Conservation (phyloP, 2,888 invertebrate species). For the Antitype chi region DNA sequence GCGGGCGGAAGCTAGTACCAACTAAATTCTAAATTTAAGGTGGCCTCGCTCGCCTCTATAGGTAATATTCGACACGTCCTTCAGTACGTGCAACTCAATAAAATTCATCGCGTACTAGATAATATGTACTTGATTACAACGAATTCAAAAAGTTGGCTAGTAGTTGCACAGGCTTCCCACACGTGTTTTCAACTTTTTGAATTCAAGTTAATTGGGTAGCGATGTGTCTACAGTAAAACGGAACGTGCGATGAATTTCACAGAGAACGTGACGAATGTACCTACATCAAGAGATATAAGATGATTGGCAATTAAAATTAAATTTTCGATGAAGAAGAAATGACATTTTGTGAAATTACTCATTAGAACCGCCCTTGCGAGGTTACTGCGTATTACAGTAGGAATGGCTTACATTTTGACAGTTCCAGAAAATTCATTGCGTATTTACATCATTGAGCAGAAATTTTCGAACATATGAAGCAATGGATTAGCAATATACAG, state of each 20-base stretch:
- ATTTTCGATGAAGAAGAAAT: background rate
- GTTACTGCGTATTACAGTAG: too few species aligned
- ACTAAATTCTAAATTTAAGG: background rate
- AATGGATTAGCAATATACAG: too few species aligned
- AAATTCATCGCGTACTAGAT: background rate
- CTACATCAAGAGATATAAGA: background rate
- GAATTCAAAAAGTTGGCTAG: slow-evolving; percentile 16
- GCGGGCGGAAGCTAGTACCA: too few species aligned
- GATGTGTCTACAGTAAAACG: background rate
- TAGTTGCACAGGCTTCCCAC: background rate
- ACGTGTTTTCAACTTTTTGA: slow-evolving; percentile 8
- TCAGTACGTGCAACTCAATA: background rate
- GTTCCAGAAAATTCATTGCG: too few species aligned
- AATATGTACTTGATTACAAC: slow-evolving; percentile 7
- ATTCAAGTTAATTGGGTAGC: slow-evolving; percentile 8
- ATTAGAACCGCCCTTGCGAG: background rate
- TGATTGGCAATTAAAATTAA: slow-evolving; percentile 14
- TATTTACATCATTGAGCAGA: too few species aligned
- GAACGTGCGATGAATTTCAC: slow-evolving; percentile 24
- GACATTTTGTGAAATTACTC: background rate
- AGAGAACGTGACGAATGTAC: slow-evolving; percentile 21
- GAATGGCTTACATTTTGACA: too few species aligned
- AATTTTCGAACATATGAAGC: too few species aligned
- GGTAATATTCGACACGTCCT: background rate
- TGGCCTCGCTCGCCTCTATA: background rate